Conservation (phyloP, 2,797 vertebrate species). For the Gymnothorax reevesii region DNA sequence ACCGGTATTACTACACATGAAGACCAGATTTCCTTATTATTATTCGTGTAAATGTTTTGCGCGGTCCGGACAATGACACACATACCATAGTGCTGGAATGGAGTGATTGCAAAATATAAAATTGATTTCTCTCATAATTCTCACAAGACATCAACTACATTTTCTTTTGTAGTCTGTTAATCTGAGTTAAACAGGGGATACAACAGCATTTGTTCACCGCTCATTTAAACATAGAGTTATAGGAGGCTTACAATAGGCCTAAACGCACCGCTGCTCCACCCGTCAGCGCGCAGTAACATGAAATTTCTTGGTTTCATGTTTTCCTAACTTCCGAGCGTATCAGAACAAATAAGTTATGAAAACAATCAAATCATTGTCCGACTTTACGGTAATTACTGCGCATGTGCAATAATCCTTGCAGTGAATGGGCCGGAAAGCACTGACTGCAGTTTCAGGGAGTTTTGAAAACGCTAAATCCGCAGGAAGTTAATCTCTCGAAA, state of each 20-base stretch:
- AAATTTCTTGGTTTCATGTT: not conserved
- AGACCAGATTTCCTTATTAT: not conserved
- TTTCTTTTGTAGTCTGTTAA: not conserved
- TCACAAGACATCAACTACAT: not conserved
- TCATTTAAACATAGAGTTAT: not conserved
- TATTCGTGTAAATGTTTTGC: not conserved
- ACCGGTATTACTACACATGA: not conserved
- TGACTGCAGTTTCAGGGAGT: not conserved
- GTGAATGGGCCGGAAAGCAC: not conserved
- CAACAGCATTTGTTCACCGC: not conserved
- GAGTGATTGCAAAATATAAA: too few species aligned
- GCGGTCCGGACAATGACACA: not conserved
- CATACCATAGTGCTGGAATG: not conserved
- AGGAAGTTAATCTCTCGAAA: conserved; percentile 3
- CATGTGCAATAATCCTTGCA: not conserved
- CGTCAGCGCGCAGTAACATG: not conserved
- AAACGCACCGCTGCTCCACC: not conserved
- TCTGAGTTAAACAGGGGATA: not conserved
- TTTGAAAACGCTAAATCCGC: not conserved
- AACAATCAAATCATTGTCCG: not conserved
- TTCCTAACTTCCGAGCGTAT: not conserved
- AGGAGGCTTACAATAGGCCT: not conserved
- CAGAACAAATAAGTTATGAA: not conserved
- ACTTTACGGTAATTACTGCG: not conserved
- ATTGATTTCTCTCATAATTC: not conserved